phyloP scores from a whole-genome alignment of 2,888 invertebrate genomes.

The Pyralis farinalis region DNA sequence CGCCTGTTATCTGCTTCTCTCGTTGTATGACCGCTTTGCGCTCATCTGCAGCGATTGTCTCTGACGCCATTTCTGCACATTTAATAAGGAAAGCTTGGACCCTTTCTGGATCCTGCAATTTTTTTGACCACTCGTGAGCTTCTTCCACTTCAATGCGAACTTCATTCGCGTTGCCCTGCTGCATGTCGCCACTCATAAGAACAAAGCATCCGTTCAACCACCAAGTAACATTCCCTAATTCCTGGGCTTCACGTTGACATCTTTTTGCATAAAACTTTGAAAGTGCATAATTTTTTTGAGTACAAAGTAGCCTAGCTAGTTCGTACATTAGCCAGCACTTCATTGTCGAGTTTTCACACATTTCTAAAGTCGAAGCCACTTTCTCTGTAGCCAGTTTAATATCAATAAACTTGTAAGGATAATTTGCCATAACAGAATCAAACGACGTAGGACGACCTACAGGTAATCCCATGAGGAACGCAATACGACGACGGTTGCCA shows the following conservation, averaged over 20 bases:
- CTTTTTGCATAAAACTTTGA: slow-evolving; percentile 70
- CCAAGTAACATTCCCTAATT: slow-evolving; percentile 57
- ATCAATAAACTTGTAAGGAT: slow-evolving; percentile 67
- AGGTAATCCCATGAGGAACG: slow-evolving; percentile 68
- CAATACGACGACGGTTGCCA: slow-evolving; percentile 66
- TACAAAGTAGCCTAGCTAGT: slow-evolving; percentile 55
- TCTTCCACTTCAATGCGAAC: slow-evolving; percentile 67
- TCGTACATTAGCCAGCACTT: slow-evolving; percentile 74
- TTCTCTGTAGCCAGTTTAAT: slow-evolving; percentile 59
- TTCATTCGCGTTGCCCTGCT: slow-evolving; percentile 69
- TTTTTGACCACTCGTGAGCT: slow-evolving; percentile 63
- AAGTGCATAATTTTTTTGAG: slow-evolving; percentile 67
- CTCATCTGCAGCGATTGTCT: slow-evolving; percentile 54
- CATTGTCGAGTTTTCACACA: slow-evolving; percentile 72
- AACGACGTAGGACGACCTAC: slow-evolving; percentile 63
- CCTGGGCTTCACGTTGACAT: slow-evolving; percentile 65
- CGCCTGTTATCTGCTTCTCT: slow-evolving; percentile 50
- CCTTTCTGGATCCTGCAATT: slow-evolving; percentile 58
- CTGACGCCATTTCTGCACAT: slow-evolving; percentile 60
- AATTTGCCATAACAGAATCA: slow-evolving; percentile 72
- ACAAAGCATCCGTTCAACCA: slow-evolving; percentile 70
- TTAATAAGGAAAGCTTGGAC: slow-evolving; percentile 62
- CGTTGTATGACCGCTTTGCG: slow-evolving; percentile 58
- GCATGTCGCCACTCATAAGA: slow-evolving; percentile 72
- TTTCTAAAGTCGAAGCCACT: slow-evolving; percentile 51